Percentiles rank a stretch among this genome's conserved stretches.
These are phyloP conservation scores for Caenorhabditis sp. DNA, from an alignment of 2,888 invertebrate genomes.

Conservation along the genomic window DNA sequence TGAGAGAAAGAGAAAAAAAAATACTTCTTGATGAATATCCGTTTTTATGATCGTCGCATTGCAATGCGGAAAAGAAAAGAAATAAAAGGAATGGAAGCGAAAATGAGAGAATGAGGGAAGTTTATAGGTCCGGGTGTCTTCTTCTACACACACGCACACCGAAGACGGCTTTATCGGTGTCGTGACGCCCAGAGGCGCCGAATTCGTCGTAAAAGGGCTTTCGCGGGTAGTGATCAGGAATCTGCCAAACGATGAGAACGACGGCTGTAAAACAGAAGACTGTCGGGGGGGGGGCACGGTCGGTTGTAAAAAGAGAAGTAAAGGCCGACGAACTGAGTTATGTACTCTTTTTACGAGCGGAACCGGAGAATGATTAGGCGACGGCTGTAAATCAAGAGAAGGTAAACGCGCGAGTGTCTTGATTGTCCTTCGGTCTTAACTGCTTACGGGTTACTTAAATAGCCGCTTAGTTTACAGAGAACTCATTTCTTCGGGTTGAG, in stretches of 20 bases:
- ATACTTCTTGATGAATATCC: slow-evolving; percentile 48
- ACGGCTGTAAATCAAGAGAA: neutral
- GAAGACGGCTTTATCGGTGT: slow-evolving; percentile 40
- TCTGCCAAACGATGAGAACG: slow-evolving; percentile 25
- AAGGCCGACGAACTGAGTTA: neutral
- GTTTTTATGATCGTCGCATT: slow-evolving; percentile 42
- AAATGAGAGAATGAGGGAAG: slow-evolving; percentile 2
- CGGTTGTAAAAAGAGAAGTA: slow-evolving; percentile 3
- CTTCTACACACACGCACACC: slow-evolving; percentile 22
- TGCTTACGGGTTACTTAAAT: no score
- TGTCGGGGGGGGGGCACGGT: no score
- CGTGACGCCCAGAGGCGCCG: slow-evolving; percentile 45
- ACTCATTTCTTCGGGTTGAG: no score
- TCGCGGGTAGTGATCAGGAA: slow-evolving; percentile 10
- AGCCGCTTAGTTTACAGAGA: no score
- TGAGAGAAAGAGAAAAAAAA: slow-evolving; percentile 30
- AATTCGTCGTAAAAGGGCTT: slow-evolving; percentile 50
- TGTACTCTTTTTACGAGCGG: slow-evolving; percentile 13
- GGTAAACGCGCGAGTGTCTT: neutral
- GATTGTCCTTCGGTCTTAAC: no score
- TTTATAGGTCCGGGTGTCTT: slow-evolving; percentile 45
- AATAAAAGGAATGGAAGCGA: neutral
- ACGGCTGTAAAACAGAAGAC: neutral
- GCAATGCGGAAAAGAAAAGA: slow-evolving; percentile 21
- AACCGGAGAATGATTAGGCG: neutral